Conservation (phyloP, 2,888 invertebrate species). For the Aphodius granarius region DNA sequence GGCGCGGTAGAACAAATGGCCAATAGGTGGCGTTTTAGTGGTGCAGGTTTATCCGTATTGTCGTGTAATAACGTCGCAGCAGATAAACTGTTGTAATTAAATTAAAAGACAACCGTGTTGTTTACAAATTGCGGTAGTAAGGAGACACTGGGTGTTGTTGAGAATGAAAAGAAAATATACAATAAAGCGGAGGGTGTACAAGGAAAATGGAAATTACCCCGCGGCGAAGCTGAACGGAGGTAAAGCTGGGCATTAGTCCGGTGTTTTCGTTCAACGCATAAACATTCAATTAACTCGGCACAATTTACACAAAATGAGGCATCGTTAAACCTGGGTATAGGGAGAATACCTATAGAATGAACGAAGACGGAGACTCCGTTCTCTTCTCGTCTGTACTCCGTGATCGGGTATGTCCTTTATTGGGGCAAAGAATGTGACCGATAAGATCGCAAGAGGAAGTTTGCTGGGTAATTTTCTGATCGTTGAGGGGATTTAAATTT, state of each 20-base stretch:
- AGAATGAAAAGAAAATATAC: not conserved
- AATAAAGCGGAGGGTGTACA: not conserved
- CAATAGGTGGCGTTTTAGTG: not conserved
- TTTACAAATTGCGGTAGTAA: slow-evolving; percentile 6
- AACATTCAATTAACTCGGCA: slow-evolving; percentile 8
- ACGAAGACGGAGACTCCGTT: not conserved
- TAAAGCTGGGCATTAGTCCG: not conserved
- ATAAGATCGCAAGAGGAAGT: not conserved
- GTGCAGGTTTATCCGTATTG: not conserved
- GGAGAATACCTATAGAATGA: too few relatives aligned
- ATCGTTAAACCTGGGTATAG: not conserved
- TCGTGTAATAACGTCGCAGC: not conserved
- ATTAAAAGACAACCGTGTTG: slow-evolving; percentile 1
- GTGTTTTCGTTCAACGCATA: not conserved
- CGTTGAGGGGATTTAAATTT: not conserved
- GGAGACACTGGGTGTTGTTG: not conserved
- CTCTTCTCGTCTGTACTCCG: not conserved
- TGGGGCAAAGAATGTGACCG: not conserved
- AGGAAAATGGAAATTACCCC: slow-evolving; percentile 4
- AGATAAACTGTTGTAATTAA: slow-evolving; percentile 7
- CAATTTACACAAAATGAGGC: not conserved
- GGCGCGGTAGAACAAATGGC: not conserved
- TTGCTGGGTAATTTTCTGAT: not conserved
- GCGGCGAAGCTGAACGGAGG: not conserved
- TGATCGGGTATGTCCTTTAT: not conserved